Percentiles rank a stretch among this genome's conserved stretches.
Conservation (phyloP, 2,797 vertebrate genomes). For the Anabacerthia variegaticeps region DNA sequence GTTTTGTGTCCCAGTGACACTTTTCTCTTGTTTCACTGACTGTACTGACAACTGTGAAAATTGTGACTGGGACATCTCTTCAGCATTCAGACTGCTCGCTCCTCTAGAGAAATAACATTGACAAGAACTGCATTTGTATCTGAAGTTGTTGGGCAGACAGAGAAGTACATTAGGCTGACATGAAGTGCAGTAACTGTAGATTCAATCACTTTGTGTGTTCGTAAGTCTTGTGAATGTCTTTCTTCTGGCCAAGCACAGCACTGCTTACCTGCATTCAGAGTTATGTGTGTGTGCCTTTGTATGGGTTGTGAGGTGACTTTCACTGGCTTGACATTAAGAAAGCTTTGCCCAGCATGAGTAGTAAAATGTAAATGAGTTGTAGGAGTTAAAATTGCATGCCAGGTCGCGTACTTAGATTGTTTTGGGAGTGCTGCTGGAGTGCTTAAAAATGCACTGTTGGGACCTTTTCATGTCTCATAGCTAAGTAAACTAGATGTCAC, state of each 20-base stretch:
- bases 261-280: neutral
- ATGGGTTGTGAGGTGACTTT: neutral
- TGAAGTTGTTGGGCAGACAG: neutral
- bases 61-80: neutral
- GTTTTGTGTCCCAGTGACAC: neutral
- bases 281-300: neutral
- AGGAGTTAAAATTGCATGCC: neutral
- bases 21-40: neutral
- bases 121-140: neutral
- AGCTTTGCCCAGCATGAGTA: neutral
- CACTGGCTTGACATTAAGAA: neutral
- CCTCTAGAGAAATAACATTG: neutral
- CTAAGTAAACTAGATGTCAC: neutral
- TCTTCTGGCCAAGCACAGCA: neutral
- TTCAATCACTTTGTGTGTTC: rapidly evolving
- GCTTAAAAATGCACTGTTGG: neutral
- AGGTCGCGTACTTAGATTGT: neutral
- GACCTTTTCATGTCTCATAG: neutral
- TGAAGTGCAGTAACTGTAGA: neutral
- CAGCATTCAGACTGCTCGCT: neutral
- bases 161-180: neutral
- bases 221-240: rapidly evolving
- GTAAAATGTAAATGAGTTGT: neutral
- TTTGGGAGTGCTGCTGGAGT: neutral
- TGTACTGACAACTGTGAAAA: neutral